Evolutionary conservation across 1,140 invertebrate genomes (phyloP).

Genomic region (Portunus trituberculatus): DNA sequence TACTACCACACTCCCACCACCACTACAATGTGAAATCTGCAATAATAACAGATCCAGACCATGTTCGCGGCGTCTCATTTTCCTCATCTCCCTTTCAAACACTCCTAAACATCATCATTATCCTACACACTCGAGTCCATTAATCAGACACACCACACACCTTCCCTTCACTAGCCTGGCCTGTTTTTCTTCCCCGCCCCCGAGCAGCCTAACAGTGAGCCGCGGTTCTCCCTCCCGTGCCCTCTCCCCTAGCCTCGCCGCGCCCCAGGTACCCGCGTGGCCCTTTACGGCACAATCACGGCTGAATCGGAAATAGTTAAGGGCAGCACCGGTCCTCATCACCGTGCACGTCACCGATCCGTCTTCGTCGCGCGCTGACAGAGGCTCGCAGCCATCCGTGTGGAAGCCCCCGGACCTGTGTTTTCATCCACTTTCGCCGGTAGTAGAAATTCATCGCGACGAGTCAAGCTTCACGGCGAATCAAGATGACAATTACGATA

Average conservation of each 20-base stretch:
- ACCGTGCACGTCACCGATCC: slow-evolving; percentile 52
- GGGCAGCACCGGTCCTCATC: slow-evolving; percentile 50
- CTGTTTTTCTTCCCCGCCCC: too few relatives aligned
- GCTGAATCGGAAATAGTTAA: slow-evolving; percentile 66
- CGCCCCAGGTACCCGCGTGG: not conserved
- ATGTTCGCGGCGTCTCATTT: too few relatives aligned
- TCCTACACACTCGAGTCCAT: too few relatives aligned
- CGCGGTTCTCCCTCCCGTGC: not conserved
- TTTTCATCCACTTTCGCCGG: not conserved
- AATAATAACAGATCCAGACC: too few relatives aligned
- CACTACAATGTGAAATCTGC: too few relatives aligned
- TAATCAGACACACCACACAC: too few relatives aligned
- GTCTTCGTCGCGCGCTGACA: slow-evolving; percentile 64
- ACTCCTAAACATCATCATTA: too few relatives aligned
- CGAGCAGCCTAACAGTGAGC: too few relatives aligned
- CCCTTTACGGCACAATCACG: slow-evolving; percentile 56
- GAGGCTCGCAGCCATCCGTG: slow-evolving; percentile 15
- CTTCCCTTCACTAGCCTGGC: too few relatives aligned
- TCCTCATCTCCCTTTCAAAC: too few relatives aligned
- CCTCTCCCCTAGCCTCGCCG: not conserved
- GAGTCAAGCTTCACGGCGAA: not conserved
- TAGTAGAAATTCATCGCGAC: not conserved
- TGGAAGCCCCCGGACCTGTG: not conserved
- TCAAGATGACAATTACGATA: slow-evolving; percentile 7
- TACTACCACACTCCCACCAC: too few relatives aligned